Base-by-base conservation (phyloP, 2,113 vertebrate species). In the Oreotrochilus melanogaster region DNA sequence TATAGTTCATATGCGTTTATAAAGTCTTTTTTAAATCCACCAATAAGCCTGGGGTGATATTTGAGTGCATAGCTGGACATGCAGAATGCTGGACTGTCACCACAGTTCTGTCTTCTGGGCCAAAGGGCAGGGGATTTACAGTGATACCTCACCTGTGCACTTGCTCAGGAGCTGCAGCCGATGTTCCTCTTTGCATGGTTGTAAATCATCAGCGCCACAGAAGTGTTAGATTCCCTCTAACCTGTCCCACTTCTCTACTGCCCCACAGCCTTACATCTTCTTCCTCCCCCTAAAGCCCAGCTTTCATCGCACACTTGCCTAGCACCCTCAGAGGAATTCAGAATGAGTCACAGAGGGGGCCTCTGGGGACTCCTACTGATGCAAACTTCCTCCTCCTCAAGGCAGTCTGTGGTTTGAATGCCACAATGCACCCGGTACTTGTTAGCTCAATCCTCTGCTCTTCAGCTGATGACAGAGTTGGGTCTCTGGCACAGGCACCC, bases 311-410 rank as follows among this genome's bases (percentile, higher is more conserved):
- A 87, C 57, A n/a, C 86, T 95, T 95, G 75, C 93, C 95, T 92
- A 94, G 78, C 9, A 56, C 86, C 79, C 93, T 93, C 94, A 90
- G 95, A 96, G 95, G 95, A 96, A 95, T 96, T 93, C 89, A 94
- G 81, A 96, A 94, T 95, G 93, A 96, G 71, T 96, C 95, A 94
- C 1, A 1, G n/a, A 66, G 62, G 64, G 69, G 0, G 92, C 90
- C 93, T 95, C 94, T 95, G 93, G 94, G 94, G 96, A 96, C 95
- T 95, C 95, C 88, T 96, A 83, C 92, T 86, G 95, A 95, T 94
- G 94, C 95, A 97, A 94, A 97, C 94, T 97, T 97, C 96, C 96
- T 97, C 85, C 92, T 86, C 90, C 92, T 93, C 93, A 94, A 86
- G 88, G 86, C 90, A 71, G 60, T 75, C 79, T 96, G 95, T 88